Evolutionary conservation across 1,140 invertebrate species (phyloP).

Genomic region (Rhagoletis pomonella): DNA sequence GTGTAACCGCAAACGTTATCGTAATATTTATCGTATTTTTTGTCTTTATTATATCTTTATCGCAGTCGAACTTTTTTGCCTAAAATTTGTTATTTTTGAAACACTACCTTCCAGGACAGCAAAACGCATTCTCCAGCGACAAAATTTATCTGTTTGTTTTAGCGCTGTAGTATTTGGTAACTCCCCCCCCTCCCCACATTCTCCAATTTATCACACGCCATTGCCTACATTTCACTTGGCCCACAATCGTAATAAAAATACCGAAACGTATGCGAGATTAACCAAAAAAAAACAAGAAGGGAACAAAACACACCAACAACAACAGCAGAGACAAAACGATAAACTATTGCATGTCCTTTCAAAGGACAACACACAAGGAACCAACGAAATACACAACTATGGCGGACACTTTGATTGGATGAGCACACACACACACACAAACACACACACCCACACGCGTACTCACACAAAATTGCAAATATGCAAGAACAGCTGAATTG

Average conservation of each 20-base stretch:
- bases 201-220: not conserved
- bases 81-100: not conserved
- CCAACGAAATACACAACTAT: constrained; percentile 20
- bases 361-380: constrained; percentile 5
- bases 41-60: no score
- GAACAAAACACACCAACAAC: constrained; percentile 25
- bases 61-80: no score
- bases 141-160: constrained; percentile 36
- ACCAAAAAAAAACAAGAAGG: constrained; percentile 40
- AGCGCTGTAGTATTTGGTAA: not conserved
- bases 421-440: not conserved
- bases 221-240: constrained; percentile 9
- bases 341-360: constrained; percentile 27
- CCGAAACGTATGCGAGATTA: constrained; percentile 50
- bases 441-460: not conserved
- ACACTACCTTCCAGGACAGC: not conserved
- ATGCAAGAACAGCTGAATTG: constrained; percentile 5
- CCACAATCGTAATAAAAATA: constrained; percentile 47
- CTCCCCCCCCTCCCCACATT: not conserved
- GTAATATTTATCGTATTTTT: no score
- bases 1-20: no score
- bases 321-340: constrained; percentile 30
- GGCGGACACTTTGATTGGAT: constrained; percentile 47
- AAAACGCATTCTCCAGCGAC: not conserved
- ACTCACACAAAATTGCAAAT: not conserved